These are phyloP conservation scores for Stomorhina lunata DNA, from an alignment of 2,888 invertebrate genomes.

Conservation along the genomic window DNA sequence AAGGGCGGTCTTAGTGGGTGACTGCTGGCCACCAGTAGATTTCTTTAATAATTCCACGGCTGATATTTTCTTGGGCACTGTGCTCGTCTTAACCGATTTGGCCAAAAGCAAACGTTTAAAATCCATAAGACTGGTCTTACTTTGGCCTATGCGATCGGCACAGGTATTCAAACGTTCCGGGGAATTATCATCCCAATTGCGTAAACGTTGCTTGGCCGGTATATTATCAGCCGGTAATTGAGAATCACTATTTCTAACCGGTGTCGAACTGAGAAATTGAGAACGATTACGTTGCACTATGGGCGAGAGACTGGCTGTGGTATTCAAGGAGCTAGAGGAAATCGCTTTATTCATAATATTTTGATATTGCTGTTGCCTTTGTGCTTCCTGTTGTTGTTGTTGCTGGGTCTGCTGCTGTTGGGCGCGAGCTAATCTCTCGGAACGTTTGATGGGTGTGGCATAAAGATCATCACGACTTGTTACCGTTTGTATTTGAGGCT, in stretches of 20 bases:
- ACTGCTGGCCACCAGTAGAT: conserved; percentile 66
- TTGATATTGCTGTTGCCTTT: conserved; percentile 4
- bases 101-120: conserved; percentile 90
- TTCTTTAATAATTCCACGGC: conserved; percentile 90
- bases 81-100: conserved; percentile 85
- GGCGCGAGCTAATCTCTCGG: conserved; percentile 73
- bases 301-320: conserved; percentile 82
- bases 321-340: conserved; percentile 52
- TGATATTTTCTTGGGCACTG: conserved; percentile 83
- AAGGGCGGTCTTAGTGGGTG: conserved; percentile 20
- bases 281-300: conserved; percentile 84
- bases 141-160: conserved; percentile 84
- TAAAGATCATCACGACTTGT: conserved; percentile 78
- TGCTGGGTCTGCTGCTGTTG: conserved; percentile 65
- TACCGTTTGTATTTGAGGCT: conserved; percentile 66
- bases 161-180: conserved; percentile 81
- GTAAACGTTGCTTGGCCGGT: conserved; percentile 74
- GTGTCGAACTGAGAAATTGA: conserved; percentile 86
- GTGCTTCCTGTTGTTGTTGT: conserved; percentile 49
- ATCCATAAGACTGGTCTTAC: conserved; percentile 90
- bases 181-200: conserved; percentile 72
- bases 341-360: conserved; percentile 33
- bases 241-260: conserved; percentile 78
- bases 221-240: conserved; percentile 68
- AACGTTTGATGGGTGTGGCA: conserved; percentile 78